These are phyloP conservation scores for Rattus rattus DNA, from an alignment of 2,113 vertebrate species.

Conservation along the genomic window DNA sequence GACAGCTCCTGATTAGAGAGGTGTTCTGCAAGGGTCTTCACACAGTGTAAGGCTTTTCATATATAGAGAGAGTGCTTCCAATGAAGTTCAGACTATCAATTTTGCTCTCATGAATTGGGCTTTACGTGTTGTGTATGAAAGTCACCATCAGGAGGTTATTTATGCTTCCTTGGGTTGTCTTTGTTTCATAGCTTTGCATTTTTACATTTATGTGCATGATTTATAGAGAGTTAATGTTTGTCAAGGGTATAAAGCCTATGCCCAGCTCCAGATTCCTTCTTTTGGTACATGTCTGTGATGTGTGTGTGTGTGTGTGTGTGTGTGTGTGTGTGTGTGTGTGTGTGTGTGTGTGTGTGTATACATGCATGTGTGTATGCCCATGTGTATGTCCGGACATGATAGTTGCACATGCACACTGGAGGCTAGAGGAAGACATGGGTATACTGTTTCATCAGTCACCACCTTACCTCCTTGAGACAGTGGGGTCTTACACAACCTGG, in stretches of 20 bases:
- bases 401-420: too few species aligned
- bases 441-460: neutral
- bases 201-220: neutral
- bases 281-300: neutral
- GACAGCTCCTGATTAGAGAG: neutral
- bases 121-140: neutral
- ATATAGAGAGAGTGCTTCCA: neutral
- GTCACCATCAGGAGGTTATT: neutral
- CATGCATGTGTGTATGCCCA: neutral
- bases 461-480: neutral
- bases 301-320: neutral
- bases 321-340: neutral
- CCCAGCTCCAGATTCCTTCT: neutral
- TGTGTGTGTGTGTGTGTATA: too few species aligned
- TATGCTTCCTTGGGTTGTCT: neutral
- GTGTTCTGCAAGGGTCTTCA: neutral
- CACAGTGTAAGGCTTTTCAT: neutral
- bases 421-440: neutral
- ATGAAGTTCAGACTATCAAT: neutral
- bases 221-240: neutral
- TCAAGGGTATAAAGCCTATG: neutral
- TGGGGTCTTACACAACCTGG: neutral
- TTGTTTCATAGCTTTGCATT: neutral
- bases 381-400: neutral
- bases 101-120: neutral